A percentile compares a stretch with the other conserved stretches of the same genome.
These are phyloP conservation scores for Chymomyza caudatula DNA, from an alignment of 2,888 invertebrate species.

Conservation along the genomic window DNA sequence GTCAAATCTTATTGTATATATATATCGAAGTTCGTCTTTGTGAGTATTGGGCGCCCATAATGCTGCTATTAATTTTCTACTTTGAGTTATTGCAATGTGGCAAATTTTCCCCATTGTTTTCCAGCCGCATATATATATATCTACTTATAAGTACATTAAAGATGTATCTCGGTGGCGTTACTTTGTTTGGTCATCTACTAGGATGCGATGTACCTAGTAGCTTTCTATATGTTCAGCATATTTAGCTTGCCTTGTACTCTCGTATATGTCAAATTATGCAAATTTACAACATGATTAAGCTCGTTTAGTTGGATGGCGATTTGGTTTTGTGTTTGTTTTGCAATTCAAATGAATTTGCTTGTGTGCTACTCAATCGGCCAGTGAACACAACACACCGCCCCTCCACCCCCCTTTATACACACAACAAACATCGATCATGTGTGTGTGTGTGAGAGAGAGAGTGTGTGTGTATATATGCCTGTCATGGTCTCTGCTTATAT, in stretches of 20 bases:
- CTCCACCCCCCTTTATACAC: background rate
- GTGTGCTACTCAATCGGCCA: slow-evolving; percentile 8
- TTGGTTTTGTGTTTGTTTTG: slow-evolving; percentile 56
- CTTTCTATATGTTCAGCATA: background rate
- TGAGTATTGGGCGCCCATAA: too few species aligned
- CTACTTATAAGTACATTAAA: background rate
- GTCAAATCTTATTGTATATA: background rate
- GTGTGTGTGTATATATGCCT: background rate
- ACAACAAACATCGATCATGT: background rate
- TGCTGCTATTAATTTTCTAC: background rate
- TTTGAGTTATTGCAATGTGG: background rate
- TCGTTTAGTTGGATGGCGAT: slow-evolving; percentile 44
- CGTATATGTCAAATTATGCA: slow-evolving; percentile 63
- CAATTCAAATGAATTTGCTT: slow-evolving; percentile 69
- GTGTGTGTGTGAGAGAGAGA: background rate
- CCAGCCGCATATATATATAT: background rate
- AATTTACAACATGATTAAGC: slow-evolving; percentile 72
- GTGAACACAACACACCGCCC: background rate
- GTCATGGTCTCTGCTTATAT: slow-evolving; percentile 19
- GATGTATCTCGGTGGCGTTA: background rate
- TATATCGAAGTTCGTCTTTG: too few species aligned
- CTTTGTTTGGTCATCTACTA: background rate
- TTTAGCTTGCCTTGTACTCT: slow-evolving; percentile 3
- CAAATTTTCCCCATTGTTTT: background rate
- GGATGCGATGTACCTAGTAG: background rate